A percentile compares a stretch with the other conserved stretches of the same genome.
phyloP scores from a whole-genome alignment of 37 sponge, comb jelly and placozoan species.

The Eunapius fragilis region DNA sequence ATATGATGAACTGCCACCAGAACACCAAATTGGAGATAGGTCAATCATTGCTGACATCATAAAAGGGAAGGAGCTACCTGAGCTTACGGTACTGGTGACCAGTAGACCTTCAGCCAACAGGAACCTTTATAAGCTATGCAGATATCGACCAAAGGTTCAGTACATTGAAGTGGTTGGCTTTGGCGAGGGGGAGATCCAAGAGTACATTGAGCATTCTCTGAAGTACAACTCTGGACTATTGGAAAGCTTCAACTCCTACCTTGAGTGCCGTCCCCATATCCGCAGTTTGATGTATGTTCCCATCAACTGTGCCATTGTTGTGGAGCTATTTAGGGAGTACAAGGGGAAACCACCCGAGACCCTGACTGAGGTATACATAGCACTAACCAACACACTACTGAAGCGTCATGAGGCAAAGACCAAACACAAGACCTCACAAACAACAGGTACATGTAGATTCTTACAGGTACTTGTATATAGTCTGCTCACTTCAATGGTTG shows the following conservation, averaged over 20 bases:
- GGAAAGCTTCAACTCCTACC: neutral
- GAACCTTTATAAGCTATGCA: neutral
- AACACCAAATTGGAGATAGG: neutral
- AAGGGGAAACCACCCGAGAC: neutral
- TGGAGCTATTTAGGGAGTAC: slow-evolving; percentile 1
- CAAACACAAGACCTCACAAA: neutral
- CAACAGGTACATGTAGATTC: neutral
- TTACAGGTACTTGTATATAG: neutral
- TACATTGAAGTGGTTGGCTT: slow-evolving; percentile 21
- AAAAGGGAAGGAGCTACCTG: neutral
- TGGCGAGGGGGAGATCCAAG: slow-evolving; percentile 1
- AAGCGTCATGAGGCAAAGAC: neutral
- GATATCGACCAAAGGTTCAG: neutral
- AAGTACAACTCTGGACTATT: neutral
- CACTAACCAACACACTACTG: neutral
- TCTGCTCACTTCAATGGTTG: neutral
- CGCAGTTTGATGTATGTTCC: slow-evolving; percentile 16
- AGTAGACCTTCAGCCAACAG: slow-evolving; percentile 16
- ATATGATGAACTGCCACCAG: slow-evolving; percentile 17
- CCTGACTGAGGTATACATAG: neutral
- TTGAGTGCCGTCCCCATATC: slow-evolving; percentile 11
- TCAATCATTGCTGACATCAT: neutral
- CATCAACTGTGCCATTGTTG: slow-evolving; percentile 19
- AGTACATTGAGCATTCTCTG: neutral
- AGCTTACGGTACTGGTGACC: slow-evolving; percentile 1